Base-by-base conservation (phyloP, 2,888 invertebrate species). In the Pollenia labialis region DNA sequence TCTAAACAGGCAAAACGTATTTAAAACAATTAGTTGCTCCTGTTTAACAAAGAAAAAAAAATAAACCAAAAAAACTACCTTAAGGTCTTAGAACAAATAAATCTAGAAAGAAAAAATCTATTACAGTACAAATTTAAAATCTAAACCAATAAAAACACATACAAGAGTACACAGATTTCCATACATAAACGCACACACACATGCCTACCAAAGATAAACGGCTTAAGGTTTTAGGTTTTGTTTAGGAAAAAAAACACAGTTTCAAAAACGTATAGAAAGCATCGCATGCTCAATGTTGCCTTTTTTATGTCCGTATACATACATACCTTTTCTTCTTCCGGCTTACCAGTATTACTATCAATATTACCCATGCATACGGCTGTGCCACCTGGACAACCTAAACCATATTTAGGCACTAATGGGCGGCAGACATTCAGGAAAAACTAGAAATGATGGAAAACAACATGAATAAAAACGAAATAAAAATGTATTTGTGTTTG, bases 351-450 rank as follows among this genome's bases (percentile, higher is more conserved):
- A 64, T 89, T 89, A 75, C 90, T 86, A 71, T 89, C 89, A 81
- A 92, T 91, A 89, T 91, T 91, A 83, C 92, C 92, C 89, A 92
- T 92, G 81, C 92, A 93, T 66, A 91, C 92, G 62, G 92, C 92
- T 76, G 93, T 92, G 56, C 92, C 92, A 85, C 92, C 93, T 77
- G 92, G 90, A 88, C 93, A 93, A 88, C 93, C 92, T 88, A 93
- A 90, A 85, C 92, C 91, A 90, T 90, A 92, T 90, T 91, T 91
- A 80, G 93, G 91, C 89, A 93, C 92, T 89, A 93, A 90, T 88
- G 93, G 93, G 88, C 93, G 92, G 89, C 93, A 93, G 80, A 93
- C 93, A 90, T 93, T 93, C 87, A 93, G 88, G 89, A 91, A 93
- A 89, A 92, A 92, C 92, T 93, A 60, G 12, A 68, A n/a, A 62